Evolutionary conservation across 1,140 invertebrate genomes (phyloP), one percentile per base, ranked within the genome.

Genomic region (Holcopasites calliopsidis): DNA sequence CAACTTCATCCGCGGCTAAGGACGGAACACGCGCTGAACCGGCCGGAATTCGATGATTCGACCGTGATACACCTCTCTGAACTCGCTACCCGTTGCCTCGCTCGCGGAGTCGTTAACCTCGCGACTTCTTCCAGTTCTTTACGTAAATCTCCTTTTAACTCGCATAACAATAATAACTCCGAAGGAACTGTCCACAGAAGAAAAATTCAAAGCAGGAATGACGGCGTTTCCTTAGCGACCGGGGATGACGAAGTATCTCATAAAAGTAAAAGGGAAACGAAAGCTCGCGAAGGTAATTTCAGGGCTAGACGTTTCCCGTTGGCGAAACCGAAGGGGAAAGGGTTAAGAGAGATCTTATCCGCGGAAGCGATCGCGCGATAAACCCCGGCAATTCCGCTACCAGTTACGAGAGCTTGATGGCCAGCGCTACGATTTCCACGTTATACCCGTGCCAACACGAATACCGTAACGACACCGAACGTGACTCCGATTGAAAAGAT

Each of bases 381-480:
- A 72, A 64, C 58, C 47, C 35, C 42, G 33, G 38, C 61, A 65
- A 73, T 73, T 73, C 70, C 21, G 60, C 70, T 72, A 64, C 60
- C 70, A 65, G 79, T 74, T 70, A 62, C 69, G 79, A 52, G 65
- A 76, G 57, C 72, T 60, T 62, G 66, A 60, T 76, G 58, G 64
- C 64, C 54, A 64, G 38, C 57, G 49, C 75, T 75, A 77, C 66
- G 69, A 82, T 79, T 66, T 81, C 62, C 23, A 31, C 49, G 54
- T 73, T 47, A 54, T n/a, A n/a, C 47, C 38, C 61, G 54, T 42
- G 49, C 47, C 55, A 44, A 50, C n/a, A 77, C 35, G 50, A 77
- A 83, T 80, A 80, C 82, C 82, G 80, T 80, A 82, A 82, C 76
- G 68, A 83, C 71, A 54, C 50, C 60, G 73, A 77, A 83, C 77